Evolutionary conservation across 2,797 vertebrate species (phyloP), one percentile per base, ranked within the genome.

Genomic region (Bovichtus diacanthus): DNA sequence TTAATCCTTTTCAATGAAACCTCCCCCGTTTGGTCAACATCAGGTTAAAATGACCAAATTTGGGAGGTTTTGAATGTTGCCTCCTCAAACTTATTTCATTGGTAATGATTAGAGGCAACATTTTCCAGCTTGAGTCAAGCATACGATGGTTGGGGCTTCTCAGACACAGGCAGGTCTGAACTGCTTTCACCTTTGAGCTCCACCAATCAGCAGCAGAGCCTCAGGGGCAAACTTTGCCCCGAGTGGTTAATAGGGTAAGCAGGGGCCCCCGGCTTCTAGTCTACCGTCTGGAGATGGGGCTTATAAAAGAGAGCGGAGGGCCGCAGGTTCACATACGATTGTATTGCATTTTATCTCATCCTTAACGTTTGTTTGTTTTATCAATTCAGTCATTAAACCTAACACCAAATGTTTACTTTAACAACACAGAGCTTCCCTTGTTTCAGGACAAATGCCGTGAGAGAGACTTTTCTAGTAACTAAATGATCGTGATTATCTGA

Each of bases 121-220:
- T 51, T 39, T 56, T 62, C 50, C 23, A 49, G 31, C 18, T 31
- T 29, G 58, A 36, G 43, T 54, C 6, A 58, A 70, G 19, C 19
- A 13, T 9, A 15, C 59, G 43, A 56, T 61, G 61, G 29, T 29
- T 19, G 21, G 12, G 23, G 43, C 34, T 63, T 39, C 38, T 66
- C 70, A 68, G 56, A 76, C 21, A 3, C 39, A 69, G 51, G 53
- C n/a, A 63, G 62, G 31, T 65, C 16, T 44, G 65, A 79, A 68
- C 74, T 19, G 70, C 68, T 27, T 78, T 86, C 70, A 88, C 77
- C 82, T 88, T 87, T 88, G 86, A 87, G 74, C 74, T 80, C 47
- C 51, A 62, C 70, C 78, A 74, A 80, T 88, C 84, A 78, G 59
- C 56, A 74, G 47, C 43, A 31, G 29, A 64, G 62, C 64, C 80